Evolutionary conservation across 2,888 invertebrate species (phyloP).

Genomic region (Adela reaumurella): DNA sequence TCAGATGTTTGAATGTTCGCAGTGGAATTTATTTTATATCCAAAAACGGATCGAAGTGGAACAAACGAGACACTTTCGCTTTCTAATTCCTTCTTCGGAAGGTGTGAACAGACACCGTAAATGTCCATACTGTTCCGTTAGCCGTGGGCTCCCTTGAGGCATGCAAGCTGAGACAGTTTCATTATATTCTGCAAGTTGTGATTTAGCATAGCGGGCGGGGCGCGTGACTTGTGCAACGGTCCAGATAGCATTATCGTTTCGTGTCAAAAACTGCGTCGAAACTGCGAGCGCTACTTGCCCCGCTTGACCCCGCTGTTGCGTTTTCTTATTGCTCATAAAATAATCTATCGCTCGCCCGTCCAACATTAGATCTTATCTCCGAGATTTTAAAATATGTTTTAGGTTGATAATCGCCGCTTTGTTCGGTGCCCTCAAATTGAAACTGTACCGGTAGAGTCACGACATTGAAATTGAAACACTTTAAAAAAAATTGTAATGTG

Average conservation of each 20-base stretch:
- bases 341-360: neutral
- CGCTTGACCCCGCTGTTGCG: neutral
- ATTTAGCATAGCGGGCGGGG: neutral
- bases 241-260: neutral
- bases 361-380: neutral
- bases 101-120: neutral
- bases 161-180: neutral
- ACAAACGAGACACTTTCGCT: too few species aligned
- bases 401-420: neutral
- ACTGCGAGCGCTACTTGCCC: neutral
- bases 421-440: neutral
- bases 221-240: neutral
- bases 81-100: neutral
- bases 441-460: neutral
- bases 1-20: too few species aligned
- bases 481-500: neutral
- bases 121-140: neutral
- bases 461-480: neutral
- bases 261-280: neutral
- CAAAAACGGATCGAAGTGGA: too few species aligned
- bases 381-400: neutral
- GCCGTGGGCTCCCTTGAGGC: neutral
- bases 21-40: too few species aligned
- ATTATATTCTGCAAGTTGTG: neutral
- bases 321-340: neutral